phyloP scores from a whole-genome alignment of 2,797 vertebrate genomes.

The Danio kyathit region DNA sequence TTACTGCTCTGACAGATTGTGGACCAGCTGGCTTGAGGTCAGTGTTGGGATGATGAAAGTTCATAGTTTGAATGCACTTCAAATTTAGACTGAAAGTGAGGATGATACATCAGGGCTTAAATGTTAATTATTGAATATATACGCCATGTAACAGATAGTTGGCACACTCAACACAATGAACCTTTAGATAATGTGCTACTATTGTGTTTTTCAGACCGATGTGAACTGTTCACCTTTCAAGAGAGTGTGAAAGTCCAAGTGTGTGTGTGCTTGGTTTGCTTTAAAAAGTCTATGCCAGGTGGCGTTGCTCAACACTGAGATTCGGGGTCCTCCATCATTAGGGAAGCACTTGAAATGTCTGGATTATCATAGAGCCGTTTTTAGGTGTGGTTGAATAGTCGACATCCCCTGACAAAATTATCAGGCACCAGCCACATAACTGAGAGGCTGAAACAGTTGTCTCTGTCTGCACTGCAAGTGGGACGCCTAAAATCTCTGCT shows the following conservation, averaged over 20 bases:
- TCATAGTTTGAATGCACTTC: slow-evolving; percentile 28
- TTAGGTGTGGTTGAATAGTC: slow-evolving; percentile 74
- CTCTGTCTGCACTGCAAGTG: slow-evolving; percentile 67
- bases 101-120: slow-evolving; percentile 10
- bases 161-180: neutral
- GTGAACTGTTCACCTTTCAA: slow-evolving; percentile 13
- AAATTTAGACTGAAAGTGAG: slow-evolving; percentile 22
- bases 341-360: slow-evolving; percentile 77
- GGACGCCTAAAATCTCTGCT: slow-evolving; percentile 71
- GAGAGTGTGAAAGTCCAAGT: slow-evolving; percentile 16
- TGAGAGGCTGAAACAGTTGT: slow-evolving; percentile 72
- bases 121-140: slow-evolving; percentile 1
- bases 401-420: slow-evolving; percentile 80
- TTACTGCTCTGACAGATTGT: slow-evolving; percentile 52
- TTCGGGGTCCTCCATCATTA: slow-evolving; percentile 65
- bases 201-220: neutral
- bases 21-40: slow-evolving; percentile 42
- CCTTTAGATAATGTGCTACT: slow-evolving; percentile 15
- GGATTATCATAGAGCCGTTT: slow-evolving; percentile 80
- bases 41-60: slow-evolving; percentile 17
- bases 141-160: slow-evolving; percentile 11
- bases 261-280: slow-evolving; percentile 52
- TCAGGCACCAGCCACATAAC: slow-evolving; percentile 73
- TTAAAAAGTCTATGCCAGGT: slow-evolving; percentile 52
- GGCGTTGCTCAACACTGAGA: slow-evolving; percentile 53